Base-by-base conservation (phyloP, 2,888 invertebrate species). In the Norana najaformis region DNA sequence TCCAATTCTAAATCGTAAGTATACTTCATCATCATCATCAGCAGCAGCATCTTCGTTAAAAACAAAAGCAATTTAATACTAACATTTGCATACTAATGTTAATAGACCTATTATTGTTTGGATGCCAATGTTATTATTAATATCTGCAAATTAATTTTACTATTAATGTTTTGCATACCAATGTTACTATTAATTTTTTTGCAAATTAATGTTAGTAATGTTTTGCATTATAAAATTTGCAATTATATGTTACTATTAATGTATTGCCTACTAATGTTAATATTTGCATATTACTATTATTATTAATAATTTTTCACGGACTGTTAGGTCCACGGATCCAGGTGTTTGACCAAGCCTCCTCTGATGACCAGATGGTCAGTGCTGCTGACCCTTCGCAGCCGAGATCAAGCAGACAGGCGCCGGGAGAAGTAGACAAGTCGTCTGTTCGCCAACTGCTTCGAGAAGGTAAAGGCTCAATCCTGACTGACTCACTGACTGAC, bases 401-500 rank as follows among this genome's bases (percentile, higher is more conserved):
- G 36, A 36, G 85, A 16, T 85, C 85, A 89, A 5, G 1, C n/a
- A 35, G 34, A 39, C 47, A 20, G 89, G 36, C n/a, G 39, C 41
- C 69, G 38, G 69, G 34, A 5, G 90, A 88, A 18, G 82, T 90
- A 35, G 90, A 90, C 83, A 35, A 30, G 5, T 88, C 90, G 2
- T 90, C 90, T 1, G 53, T 88, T 0, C 90, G 88, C 37, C 89
- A 90, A 38, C 88, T 89, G n/a, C 88, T 90, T 16, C 89, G 90
- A 90, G 90, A 90, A 36, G 90, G 90, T 90, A 30, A 38, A 88
- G 0, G 34, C n/a, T n/a, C n/a, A n/a, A n/a, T n/a, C n/a, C n/a
- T 88, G 23, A 23, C 13, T 18, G 11, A n/a, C 30, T 30, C 30
- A 69, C n/a, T 69, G n/a, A 69, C 3, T 16, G 18, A n/a, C 13